Conservation (phyloP, 2,888 invertebrate species). For the Megaustenia siamemsis region DNA sequence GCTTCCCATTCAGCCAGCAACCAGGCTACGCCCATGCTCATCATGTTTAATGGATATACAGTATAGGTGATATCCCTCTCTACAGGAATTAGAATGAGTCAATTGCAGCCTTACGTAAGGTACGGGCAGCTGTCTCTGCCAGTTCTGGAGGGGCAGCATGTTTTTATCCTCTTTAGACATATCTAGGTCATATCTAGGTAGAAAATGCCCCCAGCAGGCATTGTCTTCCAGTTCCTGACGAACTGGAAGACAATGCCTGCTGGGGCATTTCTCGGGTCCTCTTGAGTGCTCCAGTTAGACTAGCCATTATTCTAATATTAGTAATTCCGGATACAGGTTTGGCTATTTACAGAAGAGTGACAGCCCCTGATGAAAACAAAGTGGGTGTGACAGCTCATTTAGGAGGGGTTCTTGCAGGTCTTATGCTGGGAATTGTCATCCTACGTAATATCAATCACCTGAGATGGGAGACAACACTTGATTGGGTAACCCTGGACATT, state of each 20-base stretch:
- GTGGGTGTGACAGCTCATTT: conserved; percentile 97
- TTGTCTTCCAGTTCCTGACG: conserved; percentile 71
- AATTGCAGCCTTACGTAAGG: too few species aligned
- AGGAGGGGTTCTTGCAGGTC: conserved; percentile 93
- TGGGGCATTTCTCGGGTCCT: conserved; percentile 66
- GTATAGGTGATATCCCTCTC: too few species aligned
- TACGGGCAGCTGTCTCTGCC: too few species aligned
- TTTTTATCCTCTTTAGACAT: too few species aligned
- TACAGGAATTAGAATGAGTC: too few species aligned
- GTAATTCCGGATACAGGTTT: conserved; percentile 91
- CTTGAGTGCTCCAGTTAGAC: conserved; percentile 83
- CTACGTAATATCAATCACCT: conserved; percentile 78
- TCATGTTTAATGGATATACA: too few species aligned
- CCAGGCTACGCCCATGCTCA: too few species aligned
- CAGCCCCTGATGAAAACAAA: conserved; percentile 85
- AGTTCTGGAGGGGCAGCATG: too few species aligned
- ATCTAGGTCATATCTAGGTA: too few species aligned
- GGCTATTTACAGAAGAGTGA: conserved; percentile 92
- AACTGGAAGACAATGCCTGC: conserved; percentile 51
- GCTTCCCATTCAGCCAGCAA: too few species aligned
- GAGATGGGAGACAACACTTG: conserved; percentile 78
- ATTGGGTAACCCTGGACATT: conserved; percentile 76
- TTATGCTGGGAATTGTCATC: conserved; percentile 77
- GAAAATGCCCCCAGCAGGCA: too few species aligned
- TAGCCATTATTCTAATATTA: conserved; percentile 90